Conservation (phyloP, 2,113 vertebrate genomes). For the Corvus moneduloides region DNA sequence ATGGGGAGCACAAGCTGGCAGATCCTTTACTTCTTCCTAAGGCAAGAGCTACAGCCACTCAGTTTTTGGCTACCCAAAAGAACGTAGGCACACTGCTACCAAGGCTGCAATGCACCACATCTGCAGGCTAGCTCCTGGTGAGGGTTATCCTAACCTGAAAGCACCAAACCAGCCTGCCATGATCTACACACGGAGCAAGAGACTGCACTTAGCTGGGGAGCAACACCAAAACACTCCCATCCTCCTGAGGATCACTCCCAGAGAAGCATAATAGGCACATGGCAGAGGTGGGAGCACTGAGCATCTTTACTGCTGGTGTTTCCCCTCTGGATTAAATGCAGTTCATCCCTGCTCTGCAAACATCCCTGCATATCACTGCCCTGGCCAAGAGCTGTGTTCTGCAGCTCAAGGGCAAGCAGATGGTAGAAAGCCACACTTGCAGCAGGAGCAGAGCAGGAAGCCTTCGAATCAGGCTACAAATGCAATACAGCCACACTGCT, state of each 20-base stretch:
- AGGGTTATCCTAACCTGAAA: neutral
- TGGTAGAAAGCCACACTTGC: neutral
- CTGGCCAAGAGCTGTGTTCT: neutral
- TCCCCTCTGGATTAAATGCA: neutral
- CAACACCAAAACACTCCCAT: neutral
- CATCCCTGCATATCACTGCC: neutral
- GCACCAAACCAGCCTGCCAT: neutral
- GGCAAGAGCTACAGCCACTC: neutral
- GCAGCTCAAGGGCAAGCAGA: neutral
- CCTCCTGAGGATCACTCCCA: neutral
- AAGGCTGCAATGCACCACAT: neutral
- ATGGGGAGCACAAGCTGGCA: accelerated
- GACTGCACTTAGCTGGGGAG: neutral
- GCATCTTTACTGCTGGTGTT: neutral
- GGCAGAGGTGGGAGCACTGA: neutral
- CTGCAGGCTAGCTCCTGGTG: neutral
- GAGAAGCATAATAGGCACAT: neutral
- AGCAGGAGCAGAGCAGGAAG: neutral
- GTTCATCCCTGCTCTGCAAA: neutral
- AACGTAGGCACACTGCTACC: neutral
- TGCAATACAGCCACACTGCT: accelerated
- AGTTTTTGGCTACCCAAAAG: neutral
- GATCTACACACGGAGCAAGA: neutral
- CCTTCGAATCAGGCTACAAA: neutral
- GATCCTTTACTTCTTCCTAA: neutral